Conservation (phyloP, 23 tunicate genomes). For the Botrylloides violaceus region DNA sequence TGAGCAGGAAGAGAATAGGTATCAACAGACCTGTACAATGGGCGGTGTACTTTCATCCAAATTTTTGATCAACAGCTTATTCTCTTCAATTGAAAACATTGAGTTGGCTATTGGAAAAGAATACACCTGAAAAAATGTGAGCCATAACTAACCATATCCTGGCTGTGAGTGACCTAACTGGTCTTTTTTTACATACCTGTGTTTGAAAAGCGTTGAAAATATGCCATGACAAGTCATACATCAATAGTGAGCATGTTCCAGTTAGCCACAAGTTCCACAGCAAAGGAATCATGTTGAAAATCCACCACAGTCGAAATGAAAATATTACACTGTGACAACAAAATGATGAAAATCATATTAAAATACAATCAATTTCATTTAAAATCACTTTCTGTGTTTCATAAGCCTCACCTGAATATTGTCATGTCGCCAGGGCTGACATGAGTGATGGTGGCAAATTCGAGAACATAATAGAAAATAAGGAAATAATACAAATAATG, state of each 20-base stretch:
- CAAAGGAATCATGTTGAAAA: background rate
- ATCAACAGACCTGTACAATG: background rate
- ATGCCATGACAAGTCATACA: background rate
- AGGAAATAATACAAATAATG: background rate
- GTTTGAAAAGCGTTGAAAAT: background rate
- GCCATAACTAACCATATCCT: too few relatives aligned
- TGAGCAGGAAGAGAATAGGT: too few relatives aligned
- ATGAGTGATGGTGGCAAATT: background rate
- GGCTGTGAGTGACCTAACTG: too few relatives aligned
- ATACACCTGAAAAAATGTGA: background rate
- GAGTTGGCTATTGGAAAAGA: background rate
- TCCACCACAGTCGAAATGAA: background rate
- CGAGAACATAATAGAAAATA: background rate
- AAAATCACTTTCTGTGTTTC: too few relatives aligned
- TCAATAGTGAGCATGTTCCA: background rate
- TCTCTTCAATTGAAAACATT: background rate
- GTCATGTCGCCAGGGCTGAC: background rate
- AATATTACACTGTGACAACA: too few relatives aligned
- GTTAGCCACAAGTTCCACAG: background rate
- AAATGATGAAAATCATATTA: too few relatives aligned
- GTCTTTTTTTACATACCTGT: background rate
- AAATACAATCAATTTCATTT: background rate
- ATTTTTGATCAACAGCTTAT: background rate
- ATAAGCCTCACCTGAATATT: background rate
- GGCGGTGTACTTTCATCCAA: background rate